Conservation (phyloP, 2,113 vertebrate species). For the Podarcis muralis region DNA sequence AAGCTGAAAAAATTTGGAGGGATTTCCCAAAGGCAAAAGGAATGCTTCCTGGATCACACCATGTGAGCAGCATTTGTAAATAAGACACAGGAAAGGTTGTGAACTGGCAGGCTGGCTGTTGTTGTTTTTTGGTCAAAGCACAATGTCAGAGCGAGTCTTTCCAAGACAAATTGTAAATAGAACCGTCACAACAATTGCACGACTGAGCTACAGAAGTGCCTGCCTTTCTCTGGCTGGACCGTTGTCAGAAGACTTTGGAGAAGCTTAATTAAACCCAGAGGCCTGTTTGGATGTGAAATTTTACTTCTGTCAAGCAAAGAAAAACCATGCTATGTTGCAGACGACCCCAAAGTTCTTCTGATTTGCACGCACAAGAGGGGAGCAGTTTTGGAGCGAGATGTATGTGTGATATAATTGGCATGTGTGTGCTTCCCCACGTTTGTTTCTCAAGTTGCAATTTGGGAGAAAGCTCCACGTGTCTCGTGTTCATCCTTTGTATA, state of each 20-base stretch:
- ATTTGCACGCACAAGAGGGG: background rate
- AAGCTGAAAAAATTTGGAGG: conserved; percentile 33
- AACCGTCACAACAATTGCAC: conserved; percentile 81
- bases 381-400: conserved; percentile 45
- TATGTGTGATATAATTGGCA: conserved; percentile 37
- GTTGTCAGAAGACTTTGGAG: conserved; percentile 83
- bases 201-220: conserved; percentile 80
- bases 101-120: conserved; percentile 74
- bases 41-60: conserved; percentile 43
- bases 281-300: conserved; percentile 74
- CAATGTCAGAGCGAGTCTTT: conserved; percentile 82
- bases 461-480: conserved; percentile 67
- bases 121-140: conserved; percentile 71
- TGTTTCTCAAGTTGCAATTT: conserved; percentile 73
- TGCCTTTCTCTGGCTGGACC: conserved; percentile 79
- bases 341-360: conserved; percentile 68
- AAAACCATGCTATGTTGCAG: conserved; percentile 39
- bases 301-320: conserved; percentile 61
- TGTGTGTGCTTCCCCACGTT: conserved; percentile 36
- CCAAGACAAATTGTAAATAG: conserved; percentile 85
- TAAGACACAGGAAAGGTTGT: conserved; percentile 78
- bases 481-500: conserved; percentile 68
- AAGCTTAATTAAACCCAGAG: conserved; percentile 84
- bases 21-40: conserved; percentile 51
- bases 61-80: conserved; percentile 80